Conservation (phyloP, 1,140 invertebrate genomes). For the Drosophila kohkoa region DNA sequence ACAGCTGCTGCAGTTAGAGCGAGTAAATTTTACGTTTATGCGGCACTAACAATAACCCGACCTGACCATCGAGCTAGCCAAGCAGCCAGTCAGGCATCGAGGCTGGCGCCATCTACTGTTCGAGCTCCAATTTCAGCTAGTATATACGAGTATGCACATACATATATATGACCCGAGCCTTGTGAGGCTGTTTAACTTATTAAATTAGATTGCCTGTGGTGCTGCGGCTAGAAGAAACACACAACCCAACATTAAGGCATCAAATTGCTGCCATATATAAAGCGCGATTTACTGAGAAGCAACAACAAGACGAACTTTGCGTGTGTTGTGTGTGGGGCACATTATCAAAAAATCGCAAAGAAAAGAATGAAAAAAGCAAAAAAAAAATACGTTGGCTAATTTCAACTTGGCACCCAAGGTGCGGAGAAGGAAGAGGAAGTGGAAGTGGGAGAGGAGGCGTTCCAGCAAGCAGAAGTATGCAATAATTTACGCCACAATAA, state of each 20-base stretch:
- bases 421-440: conserved; percentile 5
- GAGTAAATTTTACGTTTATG: conserved; percentile 53
- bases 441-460: background rate
- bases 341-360: conserved; percentile 25
- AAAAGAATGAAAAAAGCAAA: background rate
- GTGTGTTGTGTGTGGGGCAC: conserved; percentile 1
- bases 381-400: conserved; percentile 50
- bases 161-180: background rate
- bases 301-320: conserved; percentile 15
- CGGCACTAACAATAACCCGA: conserved; percentile 55
- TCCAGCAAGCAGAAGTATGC: conserved; percentile 42
- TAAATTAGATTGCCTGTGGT: conserved; percentile 53
- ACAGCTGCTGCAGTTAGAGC: conserved; percentile 27
- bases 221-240: conserved; percentile 29
- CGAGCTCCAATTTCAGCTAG: conserved; percentile 16
- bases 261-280: conserved; percentile 68
- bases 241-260: conserved; percentile 46
- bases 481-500: conserved; percentile 74
- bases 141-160: no score
- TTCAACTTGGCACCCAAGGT: conserved; percentile 53
- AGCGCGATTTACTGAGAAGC: conserved; percentile 47
- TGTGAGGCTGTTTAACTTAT: conserved; percentile 43
- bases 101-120: background rate
- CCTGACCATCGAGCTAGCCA: conserved; percentile 27
- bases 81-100: background rate